Evolutionary conservation across 2,888 invertebrate genomes (phyloP).

Genomic region (Eilema griseolum): DNA sequence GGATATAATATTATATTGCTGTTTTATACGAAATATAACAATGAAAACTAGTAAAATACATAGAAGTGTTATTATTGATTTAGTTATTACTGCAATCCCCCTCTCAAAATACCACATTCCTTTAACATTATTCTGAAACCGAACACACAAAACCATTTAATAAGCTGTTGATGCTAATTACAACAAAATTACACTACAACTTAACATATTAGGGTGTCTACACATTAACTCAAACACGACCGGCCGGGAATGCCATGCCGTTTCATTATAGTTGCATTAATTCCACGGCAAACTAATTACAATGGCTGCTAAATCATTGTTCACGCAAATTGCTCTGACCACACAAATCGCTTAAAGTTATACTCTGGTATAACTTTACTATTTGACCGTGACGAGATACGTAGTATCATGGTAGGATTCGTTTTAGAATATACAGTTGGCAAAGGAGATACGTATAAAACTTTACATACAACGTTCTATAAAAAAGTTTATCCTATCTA

Average conservation of each 20-base stretch:
- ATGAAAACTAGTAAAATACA: no score
- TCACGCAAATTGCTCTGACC: constrained; percentile 59
- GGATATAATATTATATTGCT: no score
- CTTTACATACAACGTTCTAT: no score
- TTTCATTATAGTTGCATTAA: constrained; percentile 61
- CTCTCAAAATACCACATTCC: neutral
- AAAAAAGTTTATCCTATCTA: no score
- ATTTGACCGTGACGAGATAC: constrained; percentile 37
- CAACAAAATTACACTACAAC: constrained; percentile 14
- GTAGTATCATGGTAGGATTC: constrained; percentile 20
- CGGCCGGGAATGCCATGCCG: constrained; percentile 40
- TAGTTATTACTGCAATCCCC: no score
- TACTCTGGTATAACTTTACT: no score
- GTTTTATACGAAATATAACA: no score
- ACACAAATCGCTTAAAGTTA: constrained; percentile 55
- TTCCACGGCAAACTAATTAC: constrained; percentile 59
- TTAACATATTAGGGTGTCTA: constrained; percentile 27
- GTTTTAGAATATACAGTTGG: neutral
- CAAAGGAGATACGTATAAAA: no score
- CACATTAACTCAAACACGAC: constrained; percentile 48
- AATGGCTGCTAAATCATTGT: constrained; percentile 61
- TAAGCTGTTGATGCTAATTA: constrained; percentile 22
- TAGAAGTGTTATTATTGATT: no score
- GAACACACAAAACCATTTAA: neutral
- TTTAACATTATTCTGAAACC: neutral